Base-by-base conservation (phyloP, 1,140 invertebrate species). In the Leptinotarsa defecta region DNA sequence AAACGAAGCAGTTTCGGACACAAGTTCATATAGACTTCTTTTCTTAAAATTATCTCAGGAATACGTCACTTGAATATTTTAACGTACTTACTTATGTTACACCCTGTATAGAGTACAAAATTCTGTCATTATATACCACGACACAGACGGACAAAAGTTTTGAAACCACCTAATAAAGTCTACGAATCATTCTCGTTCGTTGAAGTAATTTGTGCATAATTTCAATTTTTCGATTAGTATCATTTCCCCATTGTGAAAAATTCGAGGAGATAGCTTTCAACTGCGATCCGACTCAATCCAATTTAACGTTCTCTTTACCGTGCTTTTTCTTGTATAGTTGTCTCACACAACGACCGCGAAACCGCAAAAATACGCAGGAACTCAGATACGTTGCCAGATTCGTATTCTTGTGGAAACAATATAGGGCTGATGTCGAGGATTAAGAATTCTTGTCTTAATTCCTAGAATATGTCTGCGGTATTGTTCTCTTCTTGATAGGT, bases 181-280 rank as follows among this genome's bases (percentile, higher is more conserved):
- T 34, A 27, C 27, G 27, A 27, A 27, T 27, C 5, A 27, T 27
- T 27, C 4, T 27, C 34, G 34, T 34, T 1, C 2, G 34, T 11
- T 34, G 6, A 11, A 34, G 34, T 34, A 34, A 34, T 11, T 34
- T 34, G 34, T 34, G 34, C 8, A 34, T 34, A 11, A 34, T 34
- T 34, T 3, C 1, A 2, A 11, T 34, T 34, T 34, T 34, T 34
- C 0, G 0, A 34, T 34, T 2, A 34, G 8, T 57, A 13, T 57
- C 52, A 57, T 0, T 57, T 13, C 34, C 4, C 15, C 52, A 57
- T 57, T 57, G 6, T 57, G 6, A 57, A 57, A n/a, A 0, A 57
- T 57, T 57, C 52, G 52, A 57, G 52, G 8, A 57, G 52, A 57
- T 57, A 57, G 52, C 52, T 57, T 57, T 57, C 52, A 57, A 57